Evolutionary conservation across 2,888 invertebrate species (phyloP).

Genomic region (Clitarchus hookeri): DNA sequence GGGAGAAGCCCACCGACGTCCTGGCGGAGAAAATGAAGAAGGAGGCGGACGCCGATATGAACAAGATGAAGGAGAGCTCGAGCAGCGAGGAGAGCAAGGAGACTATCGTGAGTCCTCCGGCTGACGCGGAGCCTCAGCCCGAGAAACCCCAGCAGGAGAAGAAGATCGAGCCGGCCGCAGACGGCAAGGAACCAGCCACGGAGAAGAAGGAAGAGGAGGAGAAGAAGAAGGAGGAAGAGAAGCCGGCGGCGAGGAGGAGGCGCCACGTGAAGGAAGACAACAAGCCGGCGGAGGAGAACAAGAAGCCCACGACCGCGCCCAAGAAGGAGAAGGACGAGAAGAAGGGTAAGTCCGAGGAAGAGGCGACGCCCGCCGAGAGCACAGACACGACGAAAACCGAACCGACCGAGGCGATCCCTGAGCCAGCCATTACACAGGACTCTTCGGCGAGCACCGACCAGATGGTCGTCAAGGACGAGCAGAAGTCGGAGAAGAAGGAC

Average conservation of each 20-base stretch:
- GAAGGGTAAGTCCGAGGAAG: conserved; percentile 33
- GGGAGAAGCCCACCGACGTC: conserved; percentile 49
- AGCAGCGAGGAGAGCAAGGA: conserved; percentile 38
- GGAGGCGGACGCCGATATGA: conserved; percentile 36
- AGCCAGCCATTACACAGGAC: conserved; percentile 27
- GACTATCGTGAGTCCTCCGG: conserved; percentile 30
- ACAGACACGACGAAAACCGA: conserved; percentile 19
- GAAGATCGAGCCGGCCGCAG: background rate
- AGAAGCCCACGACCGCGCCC: conserved; percentile 54
- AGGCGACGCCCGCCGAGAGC: conserved; percentile 16
- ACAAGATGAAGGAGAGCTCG: conserved; percentile 33
- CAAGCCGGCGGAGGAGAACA: conserved; percentile 42
- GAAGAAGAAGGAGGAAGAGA: conserved; percentile 44
- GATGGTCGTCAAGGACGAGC: background rate
- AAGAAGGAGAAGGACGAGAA: conserved; percentile 48
- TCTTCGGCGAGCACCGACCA: background rate
- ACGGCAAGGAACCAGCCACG: conserved; percentile 41
- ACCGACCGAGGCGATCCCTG: conserved; percentile 17
- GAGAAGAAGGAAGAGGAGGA: conserved; percentile 44
- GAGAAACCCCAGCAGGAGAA: background rate
- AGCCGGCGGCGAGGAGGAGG: conserved; percentile 11
- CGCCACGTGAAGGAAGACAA: background rate
- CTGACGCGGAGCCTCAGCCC: background rate
- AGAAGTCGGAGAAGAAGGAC: conserved; percentile 5
- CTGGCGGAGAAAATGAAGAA: conserved; percentile 42